A percentile compares a stretch with the other conserved stretches of the same genome.
Conservation (phyloP, 2,888 invertebrate species). For the Seladonia tumulorum region DNA sequence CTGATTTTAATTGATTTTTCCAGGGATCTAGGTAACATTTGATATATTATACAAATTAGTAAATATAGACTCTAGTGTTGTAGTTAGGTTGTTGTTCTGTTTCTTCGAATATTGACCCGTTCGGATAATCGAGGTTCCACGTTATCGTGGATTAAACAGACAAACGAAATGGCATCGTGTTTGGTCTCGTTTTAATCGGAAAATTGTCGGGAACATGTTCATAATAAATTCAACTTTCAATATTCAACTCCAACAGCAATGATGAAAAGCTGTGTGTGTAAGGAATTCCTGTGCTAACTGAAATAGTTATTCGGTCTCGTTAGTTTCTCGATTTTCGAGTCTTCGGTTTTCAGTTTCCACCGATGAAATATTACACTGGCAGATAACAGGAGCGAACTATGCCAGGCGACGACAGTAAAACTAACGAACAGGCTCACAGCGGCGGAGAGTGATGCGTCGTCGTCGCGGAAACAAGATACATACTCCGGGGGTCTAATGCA, state of each 20-base stretch:
- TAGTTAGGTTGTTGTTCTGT: too few species aligned
- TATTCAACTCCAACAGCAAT: background rate
- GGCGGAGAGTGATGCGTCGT: background rate
- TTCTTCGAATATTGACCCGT: too few species aligned
- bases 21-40: too few species aligned
- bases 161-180: too few species aligned
- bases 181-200: too few species aligned
- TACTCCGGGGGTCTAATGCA: background rate
- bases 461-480: background rate
- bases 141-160: too few species aligned
- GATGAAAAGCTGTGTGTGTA: too few species aligned
- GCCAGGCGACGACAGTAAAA: conserved; percentile 15
- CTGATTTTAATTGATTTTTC: background rate
- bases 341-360: background rate
- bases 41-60: too few species aligned
- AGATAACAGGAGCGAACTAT: conserved; percentile 16
- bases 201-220: too few species aligned
- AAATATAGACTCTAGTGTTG: too few species aligned
- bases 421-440: background rate
- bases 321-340: background rate
- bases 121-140: too few species aligned
- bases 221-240: too few species aligned
- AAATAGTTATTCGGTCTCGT: background rate
- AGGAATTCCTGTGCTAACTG: background rate
- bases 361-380: background rate